Evolutionary conservation across 2,797 vertebrate genomes (phyloP), one percentile per base, ranked within the genome.

Genomic region (Poliocrania exsul): DNA sequence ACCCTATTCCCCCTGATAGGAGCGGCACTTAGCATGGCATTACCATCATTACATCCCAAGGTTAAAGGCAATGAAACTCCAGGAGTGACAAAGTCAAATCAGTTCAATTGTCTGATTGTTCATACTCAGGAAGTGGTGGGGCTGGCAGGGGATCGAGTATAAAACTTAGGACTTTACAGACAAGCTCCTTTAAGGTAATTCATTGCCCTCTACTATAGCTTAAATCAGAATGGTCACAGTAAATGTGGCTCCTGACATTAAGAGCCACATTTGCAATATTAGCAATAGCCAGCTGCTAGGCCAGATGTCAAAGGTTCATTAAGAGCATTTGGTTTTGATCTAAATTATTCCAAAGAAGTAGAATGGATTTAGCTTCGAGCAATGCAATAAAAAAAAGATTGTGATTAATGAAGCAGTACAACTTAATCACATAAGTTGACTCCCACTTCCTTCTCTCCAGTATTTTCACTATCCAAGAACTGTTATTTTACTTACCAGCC

Each of bases 231-330:
- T 94, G 98, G 98, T 96, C 98, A 97, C 96, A 95, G 96, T 90
- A 97, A 97, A 97, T 95, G 95, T 95, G 86, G 95, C 96, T 98
- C 97, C 97, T 97, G 84, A 95, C 94, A 96, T 97, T 94, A 97
- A 97, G 97, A 97, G 97, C n/a, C n/a, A n/a, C n/a, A n/a, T n/a
- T n/a, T n/a, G n/a, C 96, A 97, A 84, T 97, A 97, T 93, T 95
- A 93, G 91, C 95, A 95, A 97, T 97, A 98, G 97, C 97, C 96
- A 98, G 98, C 98, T 98, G 98, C 96, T 98, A 95, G 96, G 96
- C 98, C 98, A 98, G 98, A 98, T 98, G 98, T 98, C 97, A 98
- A 98, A 98, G 98, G 97, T 98, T 97, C 98, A 97, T 97, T 98
- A 97, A 97, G 97, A 97, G 96, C 96, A 95, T 95, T 98, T 95